These are phyloP conservation scores for Tarsius wallacei DNA, from an alignment of 2,797 vertebrate species.

Conservation along the genomic window DNA sequence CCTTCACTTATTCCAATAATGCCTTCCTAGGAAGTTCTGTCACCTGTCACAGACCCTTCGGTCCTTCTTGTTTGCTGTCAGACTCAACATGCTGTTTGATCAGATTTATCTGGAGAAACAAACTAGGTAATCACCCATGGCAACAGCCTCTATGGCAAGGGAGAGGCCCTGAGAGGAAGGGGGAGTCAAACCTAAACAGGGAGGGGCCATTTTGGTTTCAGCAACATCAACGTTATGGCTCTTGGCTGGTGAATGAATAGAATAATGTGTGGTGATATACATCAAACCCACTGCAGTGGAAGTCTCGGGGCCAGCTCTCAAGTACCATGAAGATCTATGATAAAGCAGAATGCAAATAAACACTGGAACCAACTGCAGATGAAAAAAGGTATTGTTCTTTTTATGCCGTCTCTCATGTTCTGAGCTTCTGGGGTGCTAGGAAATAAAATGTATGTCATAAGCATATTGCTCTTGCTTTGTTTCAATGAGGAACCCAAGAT, in stretches of 20 bases:
- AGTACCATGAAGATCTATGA: not conserved
- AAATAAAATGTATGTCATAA: not conserved
- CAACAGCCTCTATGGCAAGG: not conserved
- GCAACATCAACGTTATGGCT: not conserved
- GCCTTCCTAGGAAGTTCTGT: not conserved
- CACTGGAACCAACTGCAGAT: not conserved
- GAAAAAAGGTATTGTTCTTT: not conserved
- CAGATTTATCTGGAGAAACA: conserved; percentile 49
- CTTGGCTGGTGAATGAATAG: not conserved
- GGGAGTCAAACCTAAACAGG: not conserved
- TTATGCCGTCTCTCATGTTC: not conserved
- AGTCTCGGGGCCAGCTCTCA: not conserved
- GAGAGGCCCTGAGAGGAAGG: not conserved
- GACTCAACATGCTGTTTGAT: not conserved
- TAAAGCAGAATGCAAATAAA: not conserved
- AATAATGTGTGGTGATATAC: not conserved
- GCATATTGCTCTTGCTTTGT: not conserved
- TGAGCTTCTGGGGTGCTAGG: not conserved
- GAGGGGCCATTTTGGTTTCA: not conserved
- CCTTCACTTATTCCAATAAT: not conserved
- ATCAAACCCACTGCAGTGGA: not conserved
- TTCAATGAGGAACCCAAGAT: not conserved
- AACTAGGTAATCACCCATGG: not conserved
- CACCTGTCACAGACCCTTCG: not conserved
- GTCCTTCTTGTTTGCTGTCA: not conserved